Evolutionary conservation across 2,113 vertebrate genomes (phyloP).

Genomic region (Alligator sinensis): DNA sequence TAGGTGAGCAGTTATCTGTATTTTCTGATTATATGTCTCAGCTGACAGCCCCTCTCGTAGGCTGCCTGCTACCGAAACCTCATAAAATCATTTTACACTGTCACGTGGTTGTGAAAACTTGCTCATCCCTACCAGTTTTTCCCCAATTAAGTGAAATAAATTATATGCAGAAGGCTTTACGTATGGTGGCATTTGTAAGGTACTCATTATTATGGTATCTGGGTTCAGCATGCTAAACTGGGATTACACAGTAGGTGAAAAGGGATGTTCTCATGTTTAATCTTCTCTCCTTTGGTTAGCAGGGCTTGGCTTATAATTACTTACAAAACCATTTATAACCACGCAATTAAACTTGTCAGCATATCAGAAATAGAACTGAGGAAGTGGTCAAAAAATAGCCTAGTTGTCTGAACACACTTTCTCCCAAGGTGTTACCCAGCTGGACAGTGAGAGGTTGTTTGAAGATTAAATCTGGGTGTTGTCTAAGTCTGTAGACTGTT

Average conservation of each 20-base stretch:
- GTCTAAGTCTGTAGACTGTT: neutral
- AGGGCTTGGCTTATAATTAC: neutral
- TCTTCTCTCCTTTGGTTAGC: neutral
- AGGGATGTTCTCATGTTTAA: neutral
- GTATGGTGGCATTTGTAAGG: neutral
- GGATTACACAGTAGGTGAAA: slow-evolving; percentile 17
- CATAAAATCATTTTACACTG: neutral
- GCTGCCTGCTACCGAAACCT: neutral
- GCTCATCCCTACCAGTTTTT: neutral
- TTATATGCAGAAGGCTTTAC: neutral
- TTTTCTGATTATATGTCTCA: accelerated
- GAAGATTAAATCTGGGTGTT: neutral
- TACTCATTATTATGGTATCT: neutral
- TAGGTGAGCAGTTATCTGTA: neutral
- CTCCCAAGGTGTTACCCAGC: no score
- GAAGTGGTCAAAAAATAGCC: neutral
- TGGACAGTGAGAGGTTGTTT: neutral
- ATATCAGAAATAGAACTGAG: slow-evolving; percentile 38
- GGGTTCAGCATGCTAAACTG: neutral
- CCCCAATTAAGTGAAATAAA: neutral
- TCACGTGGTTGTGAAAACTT: neutral
- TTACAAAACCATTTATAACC: neutral
- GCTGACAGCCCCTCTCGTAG: neutral
- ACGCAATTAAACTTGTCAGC: slow-evolving; percentile 23
- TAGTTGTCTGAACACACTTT: neutral